Base-by-base conservation (phyloP, 2,797 vertebrate genomes). In the Siniperca obscura region DNA sequence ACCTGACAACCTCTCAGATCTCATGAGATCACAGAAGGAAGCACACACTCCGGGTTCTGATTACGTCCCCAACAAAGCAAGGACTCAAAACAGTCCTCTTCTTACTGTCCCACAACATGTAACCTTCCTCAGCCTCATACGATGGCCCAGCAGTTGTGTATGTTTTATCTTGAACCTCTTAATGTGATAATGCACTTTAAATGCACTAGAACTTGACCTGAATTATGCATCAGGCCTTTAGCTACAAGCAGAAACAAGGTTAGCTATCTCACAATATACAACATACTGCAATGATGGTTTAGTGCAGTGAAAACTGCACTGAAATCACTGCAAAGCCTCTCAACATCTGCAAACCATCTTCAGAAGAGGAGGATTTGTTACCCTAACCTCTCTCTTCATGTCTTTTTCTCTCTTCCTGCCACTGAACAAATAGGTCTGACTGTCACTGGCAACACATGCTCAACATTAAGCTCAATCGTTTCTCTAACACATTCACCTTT, bases 271-370 rank as follows among this genome's bases (percentile, higher is more conserved):
- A 42, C 30, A 61, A 17, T 19, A 25, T 52, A 62, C 16, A 27
- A 53, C 65, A 27, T 1, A 22, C 17, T 0, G 21, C 36, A 27
- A 30, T n/a, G 46, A 36, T 19, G 53, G 48, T 61, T 44, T 4
- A 14, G 21, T 1, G 50, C 68, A 40, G 11, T 22, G 21, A 77
- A 70, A 70, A 67, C 70, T 75, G 68, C 75, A 30, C 30, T 50
- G 64, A 74, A 61, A 50, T 78, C 48, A 72, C 36, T 14, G 64
- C 21, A 62, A 60, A 61, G 56, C 25, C 30, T 68, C 66, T 68
- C 38, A 38, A 82, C 84, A 88, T 89, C 80, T 90, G 64, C 48
- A 68, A 81, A 60, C 69, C 74, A 73, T 77, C 64, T 65, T 57
- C 0, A 61, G 44, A 61, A 44, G 60, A 56, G 46, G 40, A 67